Evolutionary conservation across 2,888 invertebrate genomes (phyloP), one percentile per base, ranked within the genome.

Genomic region (Diploptera punctata): DNA sequence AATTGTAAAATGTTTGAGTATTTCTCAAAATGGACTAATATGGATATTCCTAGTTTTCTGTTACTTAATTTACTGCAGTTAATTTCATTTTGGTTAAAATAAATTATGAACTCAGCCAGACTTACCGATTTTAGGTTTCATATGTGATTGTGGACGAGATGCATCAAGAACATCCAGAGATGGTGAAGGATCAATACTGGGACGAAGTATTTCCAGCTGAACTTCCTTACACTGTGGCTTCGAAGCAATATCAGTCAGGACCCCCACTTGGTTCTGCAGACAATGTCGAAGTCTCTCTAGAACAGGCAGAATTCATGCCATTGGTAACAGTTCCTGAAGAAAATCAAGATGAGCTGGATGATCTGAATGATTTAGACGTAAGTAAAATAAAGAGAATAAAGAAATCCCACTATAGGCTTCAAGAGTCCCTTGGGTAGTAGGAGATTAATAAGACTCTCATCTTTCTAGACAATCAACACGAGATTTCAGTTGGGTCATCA

Each of bases 211-310:
- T 81, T 31, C 82, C 82, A 0, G 78, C 79, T 7, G 81, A 83
- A 69, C 77, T 84, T 13, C 84, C 84, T 1, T 83, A 85, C 78
- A 85, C 86, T 0, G 84, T 83, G 38, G 86, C 85, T 1, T 81
- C 86, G 0, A 80, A 81, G 73, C 80, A 81, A 54, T 84, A 82
- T 73, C 81, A 83, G 67, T 81, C 81, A 31, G 83, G 84, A 38
- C 84, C 85, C 26, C 84, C 83, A 67, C 81, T 81, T 75, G 84
- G 84, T 9, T 85, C 85, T 0, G 77, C 80, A 7, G 77, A 78
- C 26, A 72, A 77, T 24, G 76, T 80, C 4, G 76, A 76, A 61
- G 77, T 77, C 7, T 76, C 77, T 3, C 21, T 71, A 5, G 76
- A 77, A 18, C 73, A 76, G 57, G 73, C 73, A n/a, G 78, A 77